These are phyloP conservation scores for Ivindomyrus marchei DNA, from an alignment of 2,113 vertebrate genomes.

Conservation along the genomic window DNA sequence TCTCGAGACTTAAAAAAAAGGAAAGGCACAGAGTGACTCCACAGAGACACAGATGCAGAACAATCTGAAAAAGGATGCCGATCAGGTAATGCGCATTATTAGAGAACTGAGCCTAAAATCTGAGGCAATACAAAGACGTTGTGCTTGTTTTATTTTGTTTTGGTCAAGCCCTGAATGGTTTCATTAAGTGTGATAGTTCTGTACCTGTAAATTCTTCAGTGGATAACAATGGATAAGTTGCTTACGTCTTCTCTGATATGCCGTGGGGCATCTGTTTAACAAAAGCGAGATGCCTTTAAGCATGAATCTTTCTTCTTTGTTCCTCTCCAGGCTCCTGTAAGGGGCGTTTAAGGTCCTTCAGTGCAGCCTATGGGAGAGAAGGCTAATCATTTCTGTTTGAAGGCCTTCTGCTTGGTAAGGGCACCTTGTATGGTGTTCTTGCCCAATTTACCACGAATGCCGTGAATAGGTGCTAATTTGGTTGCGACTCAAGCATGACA, in stretches of 20 bases:
- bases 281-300: not conserved
- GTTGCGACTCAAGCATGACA: not conserved
- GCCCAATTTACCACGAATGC: not conserved
- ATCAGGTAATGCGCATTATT: not conserved
- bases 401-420: not conserved
- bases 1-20: not conserved
- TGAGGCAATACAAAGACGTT: not conserved
- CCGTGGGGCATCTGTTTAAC: not conserved
- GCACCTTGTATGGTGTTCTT: not conserved
- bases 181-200: not conserved
- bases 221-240: not conserved
- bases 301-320: not conserved
- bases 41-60: not conserved
- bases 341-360: not conserved
- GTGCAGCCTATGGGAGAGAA: not conserved
- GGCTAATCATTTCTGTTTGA: not conserved
- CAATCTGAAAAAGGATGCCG: not conserved
- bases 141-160: not conserved
- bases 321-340: not conserved
- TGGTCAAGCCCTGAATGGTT: not conserved
- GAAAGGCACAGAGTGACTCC: not conserved
- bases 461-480: not conserved
- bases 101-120: not conserved
- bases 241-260: not conserved
- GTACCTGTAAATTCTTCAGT: not conserved